A percentile compares a stretch with the other conserved stretches of the same genome.
These are phyloP conservation scores for Neoseiulus cucumeris DNA, from an alignment of 1,140 invertebrate species.

Conservation along the genomic window DNA sequence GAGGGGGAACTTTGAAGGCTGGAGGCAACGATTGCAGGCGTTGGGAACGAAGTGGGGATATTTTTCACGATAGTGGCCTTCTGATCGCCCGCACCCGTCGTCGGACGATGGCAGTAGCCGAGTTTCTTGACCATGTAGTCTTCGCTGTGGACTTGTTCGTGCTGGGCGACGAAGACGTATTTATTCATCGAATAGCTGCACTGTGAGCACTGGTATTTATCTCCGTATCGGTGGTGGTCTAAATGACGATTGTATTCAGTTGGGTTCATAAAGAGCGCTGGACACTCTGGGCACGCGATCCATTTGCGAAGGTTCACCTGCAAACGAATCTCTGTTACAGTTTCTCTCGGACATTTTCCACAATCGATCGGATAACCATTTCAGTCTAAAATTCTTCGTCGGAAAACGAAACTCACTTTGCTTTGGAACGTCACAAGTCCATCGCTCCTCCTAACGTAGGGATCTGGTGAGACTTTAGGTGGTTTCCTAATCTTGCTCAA, in stretches of 20 bases:
- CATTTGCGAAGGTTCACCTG: slow-evolving; percentile 16
- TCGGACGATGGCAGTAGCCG: slow-evolving; percentile 13
- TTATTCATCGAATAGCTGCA: slow-evolving; percentile 19
- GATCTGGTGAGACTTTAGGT: background rate
- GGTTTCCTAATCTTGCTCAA: too few species aligned
- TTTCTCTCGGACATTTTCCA: background rate
- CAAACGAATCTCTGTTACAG: slow-evolving; percentile 14
- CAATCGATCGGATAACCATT: too few species aligned
- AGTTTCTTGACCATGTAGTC: slow-evolving; percentile 47
- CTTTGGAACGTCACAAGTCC: slow-evolving; percentile 9
- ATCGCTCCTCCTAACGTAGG: slow-evolving; percentile 5
- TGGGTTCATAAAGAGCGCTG: slow-evolving; percentile 15
- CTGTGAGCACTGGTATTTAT: slow-evolving; percentile 15
- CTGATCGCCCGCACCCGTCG: slow-evolving; percentile 12
- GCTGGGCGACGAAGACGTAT: slow-evolving; percentile 34
- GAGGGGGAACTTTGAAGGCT: background rate
- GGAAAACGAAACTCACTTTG: background rate
- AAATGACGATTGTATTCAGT: slow-evolving; percentile 9
- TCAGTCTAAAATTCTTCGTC: too few species aligned
- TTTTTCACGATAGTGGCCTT: slow-evolving; percentile 13
- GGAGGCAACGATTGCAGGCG: slow-evolving; percentile 1
- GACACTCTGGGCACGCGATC: slow-evolving; percentile 19
- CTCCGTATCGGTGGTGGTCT: background rate
- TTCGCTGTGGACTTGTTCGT: slow-evolving; percentile 51
- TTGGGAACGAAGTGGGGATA: background rate